Conservation (phyloP, 2,113 vertebrate genomes). For the Enhydra lutris region DNA sequence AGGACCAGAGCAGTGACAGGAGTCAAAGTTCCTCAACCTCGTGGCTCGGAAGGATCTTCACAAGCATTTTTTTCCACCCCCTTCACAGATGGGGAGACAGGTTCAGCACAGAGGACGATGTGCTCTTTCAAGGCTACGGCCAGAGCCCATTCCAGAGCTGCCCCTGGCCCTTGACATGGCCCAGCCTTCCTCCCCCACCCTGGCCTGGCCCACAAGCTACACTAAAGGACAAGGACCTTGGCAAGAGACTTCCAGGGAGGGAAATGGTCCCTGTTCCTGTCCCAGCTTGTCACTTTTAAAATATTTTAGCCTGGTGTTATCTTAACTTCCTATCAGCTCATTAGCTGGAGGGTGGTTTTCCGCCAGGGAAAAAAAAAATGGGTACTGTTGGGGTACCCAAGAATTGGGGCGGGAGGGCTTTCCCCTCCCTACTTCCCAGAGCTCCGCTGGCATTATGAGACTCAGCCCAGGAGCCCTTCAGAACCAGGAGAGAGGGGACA, state of each 20-base stretch:
- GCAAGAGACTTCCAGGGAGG: neutral
- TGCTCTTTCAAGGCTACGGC: neutral
- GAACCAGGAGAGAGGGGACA: neutral
- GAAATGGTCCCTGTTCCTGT: neutral
- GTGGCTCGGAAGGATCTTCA: neutral
- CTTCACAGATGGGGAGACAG: neutral
- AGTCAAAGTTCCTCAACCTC: neutral
- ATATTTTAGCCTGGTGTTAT: neutral
- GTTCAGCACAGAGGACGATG: neutral
- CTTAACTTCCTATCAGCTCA: neutral
- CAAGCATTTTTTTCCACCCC: too few relatives aligned
- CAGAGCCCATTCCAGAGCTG: neutral
- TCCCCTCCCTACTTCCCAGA: neutral
- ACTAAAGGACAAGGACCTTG: neutral
- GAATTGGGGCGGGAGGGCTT: neutral
- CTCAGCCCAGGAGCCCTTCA: neutral
- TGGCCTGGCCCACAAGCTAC: neutral
- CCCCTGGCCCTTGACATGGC: neutral
- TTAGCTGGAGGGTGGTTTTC: neutral
- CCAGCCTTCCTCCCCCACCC: neutral
- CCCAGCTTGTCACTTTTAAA: neutral
- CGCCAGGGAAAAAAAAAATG: neutral
- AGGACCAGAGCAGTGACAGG: neutral
- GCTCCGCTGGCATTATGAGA: fast-evolving
- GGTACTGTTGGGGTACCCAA: neutral